A percentile compares a stretch with the other conserved stretches of the same genome.
Conservation (phyloP, 2,113 vertebrate genomes). For the Microcebus ravelobensis region DNA sequence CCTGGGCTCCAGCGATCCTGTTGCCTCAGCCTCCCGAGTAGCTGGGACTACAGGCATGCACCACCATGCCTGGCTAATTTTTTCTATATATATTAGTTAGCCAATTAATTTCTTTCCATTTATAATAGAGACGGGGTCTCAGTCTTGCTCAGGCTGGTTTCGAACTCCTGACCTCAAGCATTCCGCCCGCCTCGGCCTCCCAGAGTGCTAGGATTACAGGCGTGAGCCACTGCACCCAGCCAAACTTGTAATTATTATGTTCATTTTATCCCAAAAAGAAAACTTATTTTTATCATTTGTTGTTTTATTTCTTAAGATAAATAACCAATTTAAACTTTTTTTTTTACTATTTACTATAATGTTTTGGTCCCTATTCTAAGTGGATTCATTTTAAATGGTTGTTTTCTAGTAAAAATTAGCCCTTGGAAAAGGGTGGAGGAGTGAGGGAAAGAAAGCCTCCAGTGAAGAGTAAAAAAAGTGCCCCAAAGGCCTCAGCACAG, state of each 20-base stretch:
- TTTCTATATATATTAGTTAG: no score
- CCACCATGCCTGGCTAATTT: no score
- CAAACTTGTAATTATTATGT: neutral
- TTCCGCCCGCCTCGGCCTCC: no score
- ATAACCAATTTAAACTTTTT: neutral
- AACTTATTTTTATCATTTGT: constrained; percentile 13
- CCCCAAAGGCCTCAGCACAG: neutral
- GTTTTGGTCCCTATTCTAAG: neutral
- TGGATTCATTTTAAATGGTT: constrained; percentile 1
- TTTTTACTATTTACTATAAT: neutral
- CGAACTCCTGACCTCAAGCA: no score
- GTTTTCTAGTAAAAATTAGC: neutral
- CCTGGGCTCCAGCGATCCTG: no score
- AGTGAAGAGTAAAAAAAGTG: neutral
- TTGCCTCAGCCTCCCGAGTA: no score
- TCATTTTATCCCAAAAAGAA: neutral
- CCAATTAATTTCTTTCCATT: no score
- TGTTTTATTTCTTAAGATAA: constrained; percentile 46
- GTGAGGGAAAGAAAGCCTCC: neutral
- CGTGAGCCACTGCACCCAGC: no score
- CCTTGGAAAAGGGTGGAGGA: neutral
- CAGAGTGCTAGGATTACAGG: no score
- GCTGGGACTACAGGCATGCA: no score
- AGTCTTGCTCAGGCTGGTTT: no score
- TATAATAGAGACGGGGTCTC: no score